Evolutionary conservation across 2,888 invertebrate species (phyloP).

Genomic region (Epinotia nisella): DNA sequence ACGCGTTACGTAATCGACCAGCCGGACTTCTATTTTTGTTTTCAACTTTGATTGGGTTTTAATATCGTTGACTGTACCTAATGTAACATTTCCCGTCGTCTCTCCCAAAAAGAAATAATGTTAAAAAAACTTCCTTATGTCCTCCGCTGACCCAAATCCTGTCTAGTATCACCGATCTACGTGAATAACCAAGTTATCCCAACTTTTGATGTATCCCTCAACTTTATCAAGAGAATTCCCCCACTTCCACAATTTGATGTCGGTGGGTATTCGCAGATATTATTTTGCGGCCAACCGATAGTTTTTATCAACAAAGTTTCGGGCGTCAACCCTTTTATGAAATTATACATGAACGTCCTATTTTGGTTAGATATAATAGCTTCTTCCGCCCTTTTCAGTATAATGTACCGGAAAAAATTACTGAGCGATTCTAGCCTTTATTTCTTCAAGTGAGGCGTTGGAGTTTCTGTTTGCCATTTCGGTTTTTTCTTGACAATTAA

Average conservation of each 20-base stretch:
- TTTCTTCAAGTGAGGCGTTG: conserved; percentile 2
- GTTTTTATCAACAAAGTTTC: conserved; percentile 48
- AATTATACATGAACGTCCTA: background rate
- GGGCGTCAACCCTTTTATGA: conserved; percentile 43
- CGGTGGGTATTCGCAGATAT: conserved; percentile 44
- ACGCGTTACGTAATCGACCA: too few species aligned
- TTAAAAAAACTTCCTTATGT: conserved; percentile 31
- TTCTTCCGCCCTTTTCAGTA: background rate
- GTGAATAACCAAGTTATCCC: conserved; percentile 46
- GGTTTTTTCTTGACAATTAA: conserved; percentile 24
- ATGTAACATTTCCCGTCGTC: background rate
- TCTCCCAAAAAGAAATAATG: conserved; percentile 23
- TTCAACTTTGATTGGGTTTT: too few species aligned
- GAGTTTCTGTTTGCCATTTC: conserved; percentile 9
- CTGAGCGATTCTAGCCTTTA: conserved; percentile 12
- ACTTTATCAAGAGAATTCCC: conserved; percentile 46
- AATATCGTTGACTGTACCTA: background rate
- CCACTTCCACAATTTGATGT: conserved; percentile 49
- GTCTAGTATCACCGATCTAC: conserved; percentile 37
- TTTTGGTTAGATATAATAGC: background rate
- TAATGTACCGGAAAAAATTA: background rate
- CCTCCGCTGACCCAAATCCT: conserved; percentile 40
- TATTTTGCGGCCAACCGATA: conserved; percentile 35
- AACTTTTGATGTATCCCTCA: conserved; percentile 49
- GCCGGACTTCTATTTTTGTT: too few species aligned